Percentiles rank a stretch among this genome's conserved stretches.
These are phyloP conservation scores for Linnaemya tessellans DNA, from an alignment of 2,888 invertebrate genomes.

Conservation along the genomic window DNA sequence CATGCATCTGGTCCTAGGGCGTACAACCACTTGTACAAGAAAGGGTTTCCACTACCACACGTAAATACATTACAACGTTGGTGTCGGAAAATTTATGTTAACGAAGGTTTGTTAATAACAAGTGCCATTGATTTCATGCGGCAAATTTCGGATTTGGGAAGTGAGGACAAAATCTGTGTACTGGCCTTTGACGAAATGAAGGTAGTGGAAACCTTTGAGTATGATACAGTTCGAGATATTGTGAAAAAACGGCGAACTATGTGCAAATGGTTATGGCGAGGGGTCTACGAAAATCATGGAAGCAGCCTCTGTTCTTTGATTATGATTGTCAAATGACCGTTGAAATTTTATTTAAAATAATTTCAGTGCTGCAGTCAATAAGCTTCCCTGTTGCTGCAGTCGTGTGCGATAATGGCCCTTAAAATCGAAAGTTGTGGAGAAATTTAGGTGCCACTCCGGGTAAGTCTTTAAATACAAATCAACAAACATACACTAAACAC, in stretches of 20 bases:
- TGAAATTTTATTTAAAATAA: constrained; percentile 23
- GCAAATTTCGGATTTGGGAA: background rate
- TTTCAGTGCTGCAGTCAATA: background rate
- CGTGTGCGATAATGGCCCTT: constrained; percentile 33
- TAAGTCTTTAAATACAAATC: background rate
- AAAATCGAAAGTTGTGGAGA: constrained; percentile 15
- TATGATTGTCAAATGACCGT: constrained; percentile 31
- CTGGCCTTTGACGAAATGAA: constrained; percentile 57
- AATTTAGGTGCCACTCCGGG: background rate
- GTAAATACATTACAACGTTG: background rate
- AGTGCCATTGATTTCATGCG: too few species aligned
- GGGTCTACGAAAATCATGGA: constrained; percentile 49
- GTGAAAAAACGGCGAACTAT: constrained; percentile 32
- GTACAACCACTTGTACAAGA: background rate
- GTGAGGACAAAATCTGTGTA: constrained; percentile 47
- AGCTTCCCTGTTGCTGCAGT: constrained; percentile 37
- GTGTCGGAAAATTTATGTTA: background rate
- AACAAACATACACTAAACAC: background rate
- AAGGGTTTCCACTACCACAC: background rate
- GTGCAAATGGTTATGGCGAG: constrained; percentile 60
- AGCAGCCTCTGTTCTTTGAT: constrained; percentile 50
- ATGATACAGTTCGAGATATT: constrained; percentile 24
- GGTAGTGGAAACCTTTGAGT: constrained; percentile 52
- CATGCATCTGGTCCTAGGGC: background rate
- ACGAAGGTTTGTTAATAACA: background rate